Base-by-base conservation (phyloP, 2,797 vertebrate genomes). In the Eulemur rubriventer region DNA sequence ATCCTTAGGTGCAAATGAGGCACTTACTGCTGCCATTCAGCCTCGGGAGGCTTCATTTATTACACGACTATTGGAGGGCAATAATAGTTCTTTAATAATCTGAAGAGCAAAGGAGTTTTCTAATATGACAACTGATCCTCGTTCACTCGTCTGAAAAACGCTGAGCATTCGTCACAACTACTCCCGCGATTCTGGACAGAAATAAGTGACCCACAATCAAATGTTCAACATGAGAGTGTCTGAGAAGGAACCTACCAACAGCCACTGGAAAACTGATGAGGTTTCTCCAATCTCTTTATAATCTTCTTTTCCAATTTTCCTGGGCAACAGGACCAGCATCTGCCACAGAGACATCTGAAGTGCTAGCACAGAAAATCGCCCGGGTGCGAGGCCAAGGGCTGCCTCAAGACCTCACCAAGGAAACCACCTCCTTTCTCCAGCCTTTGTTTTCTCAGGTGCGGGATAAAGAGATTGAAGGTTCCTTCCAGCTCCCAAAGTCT, bases 41-140 rank as follows among this genome's bases (percentile, higher is more conserved):
- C 35, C 85, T 79, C 20, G 0, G 18, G 82, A 86, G 57, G 72
- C n/a, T 73, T 81, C 82, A 26, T 81, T 76, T 81, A 78, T 72
- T 48, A 63, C n/a, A 5, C 5, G 86, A 46, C 93, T 95, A 22
- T 81, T 20, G 0, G 82, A 76, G 69, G 35, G 48, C 30, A 81
- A 75, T 91, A 70, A 85, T 30, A 67, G 91, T 35, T 76, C 82
- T 78, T 75, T 92, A 91, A 93, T 85, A 87, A 92, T 43, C 43
- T 61, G 55, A 70, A 89, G 86, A 83, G 82, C 79, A 89, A 91
- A 59, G 57, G 82, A 67, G 79, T 81, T 86, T 93, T 70, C 91
- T 61, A 80, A 91, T 65, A 33, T 73, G 65, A 96, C 90, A 76
- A 38, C 69, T 41, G 85, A 91, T 46, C 59, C 80, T 91, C 7